Evolutionary conservation across 2,113 vertebrate species (phyloP), one percentile per base, ranked within the genome.

Genomic region (Corythaixoides concolor): DNA sequence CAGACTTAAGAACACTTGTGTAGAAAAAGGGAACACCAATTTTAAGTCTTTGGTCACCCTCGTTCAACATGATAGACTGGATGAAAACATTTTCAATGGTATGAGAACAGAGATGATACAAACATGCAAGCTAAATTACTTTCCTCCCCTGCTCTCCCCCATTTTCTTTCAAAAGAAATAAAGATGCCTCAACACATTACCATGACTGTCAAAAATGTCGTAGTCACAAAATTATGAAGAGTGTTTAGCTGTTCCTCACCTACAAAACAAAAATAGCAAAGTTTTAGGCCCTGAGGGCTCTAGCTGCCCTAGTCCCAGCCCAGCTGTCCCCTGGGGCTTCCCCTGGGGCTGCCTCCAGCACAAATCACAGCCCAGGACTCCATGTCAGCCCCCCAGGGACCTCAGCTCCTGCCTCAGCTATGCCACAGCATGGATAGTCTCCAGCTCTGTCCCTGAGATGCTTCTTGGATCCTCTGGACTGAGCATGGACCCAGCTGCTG

Each of bases 311-410:
- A n/a, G 10, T 6, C 12, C 14, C 12, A 60, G 6, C 1, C 5
- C 2, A n/a, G n/a, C 47, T 47, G 19, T n/a, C n/a, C n/a, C n/a
- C 5, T 50, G 17, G 5, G 7, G 14, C 9, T 60, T 52, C 19
- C 19, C 3, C 2, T 59, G 52, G 12, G 6, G 4, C 1, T 77
- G n/a, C 11, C 17, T 15, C 1, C 7, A 9, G 3, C 9, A 15
- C 8, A 4, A 2, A 3, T 22, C 50, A 26, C 8, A n/a, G 5
- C 2, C 26, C 26, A 41, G 33, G 19, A 45, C 2, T 15, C 8
- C 50, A 20, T 16, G 6, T 66, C 17, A 66, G 28, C 1, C 9
- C 30, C 55, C 5, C 0, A 0, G 28, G 15, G 15, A 12, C 15
- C 21, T 4, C 41, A 87, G 13, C 6, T 27, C 10, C 21, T 24